Percentiles rank a stretch among this genome's conserved stretches.
phyloP scores from a whole-genome alignment of 1,140 invertebrate species.

The Aethina tumida region DNA sequence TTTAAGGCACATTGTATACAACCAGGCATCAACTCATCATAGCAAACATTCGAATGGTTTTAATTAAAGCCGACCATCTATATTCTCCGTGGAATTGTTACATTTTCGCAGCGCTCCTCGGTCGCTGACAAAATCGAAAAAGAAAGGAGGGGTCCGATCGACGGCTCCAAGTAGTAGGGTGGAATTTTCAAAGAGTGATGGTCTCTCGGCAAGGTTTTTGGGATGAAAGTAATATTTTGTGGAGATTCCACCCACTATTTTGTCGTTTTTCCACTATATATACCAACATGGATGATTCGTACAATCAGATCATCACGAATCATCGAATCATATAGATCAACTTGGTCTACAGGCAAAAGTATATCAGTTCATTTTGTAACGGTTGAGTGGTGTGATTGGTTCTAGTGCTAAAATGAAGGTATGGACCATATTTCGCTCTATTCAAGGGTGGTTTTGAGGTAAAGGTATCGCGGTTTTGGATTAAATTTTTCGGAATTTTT shows the following conservation, averaged over 20 bases:
- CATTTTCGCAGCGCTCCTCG: no score
- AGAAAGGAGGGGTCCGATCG: no score
- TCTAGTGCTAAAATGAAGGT: slow-evolving; percentile 27
- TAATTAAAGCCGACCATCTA: no score
- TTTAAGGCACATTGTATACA: no score
- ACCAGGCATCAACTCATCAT: no score
- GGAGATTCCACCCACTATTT: slow-evolving; percentile 32
- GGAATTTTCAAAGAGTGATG: no score
- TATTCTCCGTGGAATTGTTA: no score
- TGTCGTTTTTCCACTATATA: slow-evolving; percentile 29
- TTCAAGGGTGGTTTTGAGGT: not conserved
- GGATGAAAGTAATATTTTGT: slow-evolving; percentile 33
- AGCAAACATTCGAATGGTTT: no score
- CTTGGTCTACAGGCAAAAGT: slow-evolving; percentile 6
- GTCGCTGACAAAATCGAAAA: no score
- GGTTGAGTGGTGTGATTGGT: slow-evolving; percentile 5
- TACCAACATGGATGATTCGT: slow-evolving; percentile 23
- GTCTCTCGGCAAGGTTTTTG: slow-evolving; percentile 25
- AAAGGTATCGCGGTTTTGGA: not conserved
- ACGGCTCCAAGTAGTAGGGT: no score
- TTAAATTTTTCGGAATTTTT: no score
- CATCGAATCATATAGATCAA: slow-evolving; percentile 11
- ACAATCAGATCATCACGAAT: slow-evolving; percentile 28
- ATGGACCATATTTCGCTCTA: slow-evolving; percentile 10
- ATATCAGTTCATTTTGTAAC: slow-evolving; percentile 7